Evolutionary conservation across 2,113 vertebrate genomes (phyloP).

Genomic region (Microtus oregoni): DNA sequence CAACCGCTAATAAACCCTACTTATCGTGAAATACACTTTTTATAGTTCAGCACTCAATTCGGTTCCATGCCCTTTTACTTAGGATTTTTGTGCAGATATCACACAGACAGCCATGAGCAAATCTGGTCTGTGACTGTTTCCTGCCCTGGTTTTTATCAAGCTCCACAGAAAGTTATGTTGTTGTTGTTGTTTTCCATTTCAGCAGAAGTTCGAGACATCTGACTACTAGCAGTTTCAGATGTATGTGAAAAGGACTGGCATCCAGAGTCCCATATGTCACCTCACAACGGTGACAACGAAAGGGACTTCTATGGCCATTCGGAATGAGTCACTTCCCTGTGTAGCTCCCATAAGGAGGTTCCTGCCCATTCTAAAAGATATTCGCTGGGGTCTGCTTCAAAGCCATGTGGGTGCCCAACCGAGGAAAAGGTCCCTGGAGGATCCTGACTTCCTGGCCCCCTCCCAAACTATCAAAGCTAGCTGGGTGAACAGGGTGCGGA

Average conservation of each 20-base stretch:
- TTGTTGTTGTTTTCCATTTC: background rate
- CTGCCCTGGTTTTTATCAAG: background rate
- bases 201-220: background rate
- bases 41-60: background rate
- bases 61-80: background rate
- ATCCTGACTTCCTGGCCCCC: background rate
- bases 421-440: background rate
- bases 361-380: background rate
- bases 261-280: background rate
- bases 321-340: background rate
- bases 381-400: background rate
- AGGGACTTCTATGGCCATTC: background rate
- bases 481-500: background rate
- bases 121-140: background rate
- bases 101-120: background rate
- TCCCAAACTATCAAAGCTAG: background rate
- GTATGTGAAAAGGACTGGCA: background rate
- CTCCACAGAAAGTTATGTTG: background rate
- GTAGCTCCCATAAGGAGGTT: background rate
- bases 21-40: background rate
- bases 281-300: background rate
- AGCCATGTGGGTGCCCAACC: background rate
- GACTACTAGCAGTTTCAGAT: background rate
- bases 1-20: background rate
- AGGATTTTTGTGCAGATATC: background rate